A percentile compares a stretch with the other conserved stretches of the same genome.
Evolutionary conservation across 2,797 vertebrate genomes (phyloP).

Genomic region (Eremophila alpestris): DNA sequence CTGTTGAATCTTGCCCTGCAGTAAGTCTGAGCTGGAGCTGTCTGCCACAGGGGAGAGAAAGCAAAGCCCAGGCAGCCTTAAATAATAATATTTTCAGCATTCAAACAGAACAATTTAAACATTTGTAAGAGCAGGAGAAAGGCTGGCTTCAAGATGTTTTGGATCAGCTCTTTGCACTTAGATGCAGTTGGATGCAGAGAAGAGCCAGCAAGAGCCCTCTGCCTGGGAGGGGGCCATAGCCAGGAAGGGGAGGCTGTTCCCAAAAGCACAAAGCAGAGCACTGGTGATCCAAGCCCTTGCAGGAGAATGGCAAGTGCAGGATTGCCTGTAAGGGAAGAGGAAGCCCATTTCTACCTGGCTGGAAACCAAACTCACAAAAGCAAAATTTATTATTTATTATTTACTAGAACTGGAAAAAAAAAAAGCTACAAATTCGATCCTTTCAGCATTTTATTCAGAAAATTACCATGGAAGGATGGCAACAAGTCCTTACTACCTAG

Average conservation of each 20-base stretch:
- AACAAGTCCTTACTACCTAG: neutral
- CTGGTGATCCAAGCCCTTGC: accelerated
- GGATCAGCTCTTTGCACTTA: neutral
- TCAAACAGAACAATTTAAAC: neutral
- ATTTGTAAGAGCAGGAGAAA: neutral
- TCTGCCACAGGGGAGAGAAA: neutral
- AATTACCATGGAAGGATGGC: neutral
- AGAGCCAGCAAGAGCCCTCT: neutral
- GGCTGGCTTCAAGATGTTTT: neutral
- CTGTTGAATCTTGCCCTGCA: neutral
- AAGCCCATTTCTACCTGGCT: neutral
- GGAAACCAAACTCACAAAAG: neutral
- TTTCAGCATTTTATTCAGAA: neutral
- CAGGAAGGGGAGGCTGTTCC: neutral
- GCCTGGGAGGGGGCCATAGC: neutral
- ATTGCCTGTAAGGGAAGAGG: neutral
- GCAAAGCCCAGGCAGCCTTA: neutral
- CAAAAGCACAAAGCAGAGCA: neutral
- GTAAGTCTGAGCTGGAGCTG: neutral
- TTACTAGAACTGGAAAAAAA: neutral
- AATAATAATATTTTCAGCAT: neutral
- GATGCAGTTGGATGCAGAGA: neutral
- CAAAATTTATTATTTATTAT: neutral
- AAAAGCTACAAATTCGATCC: neutral
- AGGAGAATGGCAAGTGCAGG: neutral